Evolutionary conservation across 2,113 vertebrate species (phyloP).

Genomic region (Archilochus colubris): DNA sequence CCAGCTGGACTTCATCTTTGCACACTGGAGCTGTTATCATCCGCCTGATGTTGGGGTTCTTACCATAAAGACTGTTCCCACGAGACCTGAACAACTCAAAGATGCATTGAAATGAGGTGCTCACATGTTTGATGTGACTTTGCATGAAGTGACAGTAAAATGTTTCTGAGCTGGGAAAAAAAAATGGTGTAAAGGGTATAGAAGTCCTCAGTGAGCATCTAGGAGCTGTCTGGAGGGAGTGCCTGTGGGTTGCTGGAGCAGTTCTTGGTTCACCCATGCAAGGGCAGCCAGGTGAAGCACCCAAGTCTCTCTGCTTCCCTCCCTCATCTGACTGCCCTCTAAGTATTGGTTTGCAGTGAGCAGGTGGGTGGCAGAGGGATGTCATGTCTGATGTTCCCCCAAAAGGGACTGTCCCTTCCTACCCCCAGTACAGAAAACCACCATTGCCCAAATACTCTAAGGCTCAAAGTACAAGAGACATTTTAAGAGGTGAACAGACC

Average conservation of each 20-base stretch:
- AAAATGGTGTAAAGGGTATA: not conserved
- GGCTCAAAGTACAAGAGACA: not conserved
- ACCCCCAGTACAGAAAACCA: not conserved
- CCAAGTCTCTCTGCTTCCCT: not conserved
- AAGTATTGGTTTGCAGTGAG: not conserved
- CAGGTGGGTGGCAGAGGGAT: not conserved
- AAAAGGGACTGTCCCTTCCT: not conserved
- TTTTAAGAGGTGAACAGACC: not conserved
- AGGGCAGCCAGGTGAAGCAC: not conserved
- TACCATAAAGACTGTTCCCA: not conserved
- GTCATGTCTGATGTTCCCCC: not conserved
- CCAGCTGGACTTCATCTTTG: slow-evolving; percentile 28
- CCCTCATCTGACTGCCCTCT: not conserved
- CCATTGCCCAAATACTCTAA: rapidly evolving
- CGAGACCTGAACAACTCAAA: not conserved
- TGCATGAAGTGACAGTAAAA: not conserved
- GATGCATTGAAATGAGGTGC: not conserved
- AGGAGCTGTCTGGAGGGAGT: not conserved
- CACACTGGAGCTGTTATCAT: not conserved
- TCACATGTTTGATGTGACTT: not conserved
- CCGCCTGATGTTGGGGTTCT: not conserved
- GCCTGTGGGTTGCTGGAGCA: not conserved
- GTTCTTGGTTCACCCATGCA: not conserved
- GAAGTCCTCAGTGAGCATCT: not conserved
- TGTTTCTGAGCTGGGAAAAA: not conserved